These are phyloP conservation scores for Synergus laeviventris DNA, from an alignment of 2,888 invertebrate genomes.

Conservation along the genomic window DNA sequence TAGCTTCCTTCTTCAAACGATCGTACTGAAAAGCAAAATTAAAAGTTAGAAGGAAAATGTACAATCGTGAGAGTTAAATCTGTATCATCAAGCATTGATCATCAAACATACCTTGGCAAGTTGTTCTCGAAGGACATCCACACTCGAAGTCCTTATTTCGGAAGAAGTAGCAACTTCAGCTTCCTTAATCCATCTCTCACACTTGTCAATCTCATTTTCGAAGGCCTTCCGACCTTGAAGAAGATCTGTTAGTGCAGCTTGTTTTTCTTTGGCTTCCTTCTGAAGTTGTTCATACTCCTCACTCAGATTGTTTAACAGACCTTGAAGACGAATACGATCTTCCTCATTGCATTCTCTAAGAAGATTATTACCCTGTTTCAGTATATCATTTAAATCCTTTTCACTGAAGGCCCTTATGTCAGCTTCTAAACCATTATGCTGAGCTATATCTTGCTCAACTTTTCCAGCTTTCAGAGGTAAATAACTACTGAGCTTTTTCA, in stretches of 20 bases:
- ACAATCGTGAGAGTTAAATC: slow-evolving; percentile 73
- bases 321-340: slow-evolving; percentile 82
- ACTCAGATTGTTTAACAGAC: slow-evolving; percentile 82
- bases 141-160: slow-evolving; percentile 87
- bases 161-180: slow-evolving; percentile 91
- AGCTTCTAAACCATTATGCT: slow-evolving; percentile 85
- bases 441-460: slow-evolving; percentile 88
- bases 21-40: slow-evolving; percentile 79
- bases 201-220: slow-evolving; percentile 88
- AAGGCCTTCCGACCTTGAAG: slow-evolving; percentile 88
- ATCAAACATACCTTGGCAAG: slow-evolving; percentile 80
- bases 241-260: slow-evolving; percentile 84
- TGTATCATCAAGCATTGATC: slow-evolving; percentile 72
- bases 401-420: slow-evolving; percentile 89
- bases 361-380: slow-evolving; percentile 86
- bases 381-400: slow-evolving; percentile 84
- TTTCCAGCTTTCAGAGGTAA: slow-evolving; percentile 87
- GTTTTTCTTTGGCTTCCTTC: slow-evolving; percentile 85
- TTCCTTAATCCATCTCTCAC: slow-evolving; percentile 93
- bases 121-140: slow-evolving; percentile 92
- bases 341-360: slow-evolving; percentile 88
- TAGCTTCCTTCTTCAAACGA: slow-evolving; percentile 85
- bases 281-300: slow-evolving; percentile 85
- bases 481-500: slow-evolving; percentile 86
- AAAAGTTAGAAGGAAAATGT: neutral